Percentiles rank a stretch among this genome's conserved stretches.
Conservation (phyloP, 2,888 invertebrate genomes). For the Onthophagus sagittarius region DNA sequence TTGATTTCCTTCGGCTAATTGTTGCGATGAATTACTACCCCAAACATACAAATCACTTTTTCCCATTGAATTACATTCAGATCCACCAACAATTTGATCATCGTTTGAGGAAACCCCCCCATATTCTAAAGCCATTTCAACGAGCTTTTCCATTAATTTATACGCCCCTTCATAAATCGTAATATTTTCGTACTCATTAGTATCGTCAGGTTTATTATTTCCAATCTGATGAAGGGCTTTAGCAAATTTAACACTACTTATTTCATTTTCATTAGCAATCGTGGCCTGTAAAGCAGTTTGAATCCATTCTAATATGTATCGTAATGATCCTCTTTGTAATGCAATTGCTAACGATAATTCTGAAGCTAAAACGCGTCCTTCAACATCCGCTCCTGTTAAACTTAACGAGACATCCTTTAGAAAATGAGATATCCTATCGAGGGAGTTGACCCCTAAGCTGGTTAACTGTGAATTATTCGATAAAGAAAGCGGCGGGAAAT, state of each 20-base stretch:
- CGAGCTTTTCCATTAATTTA: slow-evolving; percentile 53
- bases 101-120: slow-evolving; percentile 28
- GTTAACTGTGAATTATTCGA: slow-evolving; percentile 58
- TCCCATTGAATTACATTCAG: slow-evolving; percentile 25
- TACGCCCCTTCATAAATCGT: slow-evolving; percentile 54
- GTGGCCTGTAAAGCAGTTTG: slow-evolving; percentile 54
- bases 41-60: slow-evolving; percentile 58
- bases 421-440: slow-evolving; percentile 55
- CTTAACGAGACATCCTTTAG: slow-evolving; percentile 53
- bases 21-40: slow-evolving; percentile 64
- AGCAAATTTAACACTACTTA: slow-evolving; percentile 41
- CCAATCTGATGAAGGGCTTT: slow-evolving; percentile 39
- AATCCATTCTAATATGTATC: slow-evolving; percentile 60
- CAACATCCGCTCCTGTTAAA: slow-evolving; percentile 50
- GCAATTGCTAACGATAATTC: slow-evolving; percentile 57
- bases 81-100: slow-evolving; percentile 3
- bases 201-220: slow-evolving; percentile 18
- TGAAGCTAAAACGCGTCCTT: slow-evolving; percentile 47
- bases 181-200: slow-evolving; percentile 31
- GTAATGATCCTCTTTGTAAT: slow-evolving; percentile 57
- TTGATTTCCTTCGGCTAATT: slow-evolving; percentile 57
- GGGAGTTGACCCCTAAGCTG: slow-evolving; percentile 49
- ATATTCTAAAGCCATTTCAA: slow-evolving; percentile 48
- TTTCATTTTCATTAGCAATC: slow-evolving; percentile 28
- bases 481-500: slow-evolving; percentile 57